phyloP scores from a whole-genome alignment of 2,888 invertebrate species.

The Pocota personata region DNA sequence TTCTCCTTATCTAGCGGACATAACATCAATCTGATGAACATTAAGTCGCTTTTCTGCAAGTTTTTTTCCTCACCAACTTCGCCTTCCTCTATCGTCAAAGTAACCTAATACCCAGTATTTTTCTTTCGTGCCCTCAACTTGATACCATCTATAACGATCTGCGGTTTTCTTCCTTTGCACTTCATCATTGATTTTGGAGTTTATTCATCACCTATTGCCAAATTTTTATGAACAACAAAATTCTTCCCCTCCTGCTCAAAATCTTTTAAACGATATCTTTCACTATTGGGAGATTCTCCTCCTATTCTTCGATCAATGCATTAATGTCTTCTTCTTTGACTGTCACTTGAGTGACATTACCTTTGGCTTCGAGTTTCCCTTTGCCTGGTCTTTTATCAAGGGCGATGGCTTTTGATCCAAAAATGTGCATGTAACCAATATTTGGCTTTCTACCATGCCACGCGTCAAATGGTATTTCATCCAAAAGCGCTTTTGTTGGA shows the following conservation, averaged over 20 bases:
- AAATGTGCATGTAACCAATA: conserved; percentile 16
- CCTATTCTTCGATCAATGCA: neutral
- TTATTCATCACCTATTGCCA: neutral
- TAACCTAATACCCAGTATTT: neutral
- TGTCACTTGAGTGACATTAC: neutral
- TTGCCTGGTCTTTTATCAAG: conserved; percentile 12
- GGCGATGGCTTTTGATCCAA: conserved; percentile 25
- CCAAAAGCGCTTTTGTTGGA: conserved; percentile 5
- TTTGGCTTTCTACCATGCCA: conserved; percentile 41
- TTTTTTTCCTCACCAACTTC: neutral
- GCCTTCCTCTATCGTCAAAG: neutral
- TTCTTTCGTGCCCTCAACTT: too few relatives aligned
- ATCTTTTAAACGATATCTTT: neutral
- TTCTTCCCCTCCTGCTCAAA: neutral
- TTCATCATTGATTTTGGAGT: neutral
- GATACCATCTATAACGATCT: too few relatives aligned
- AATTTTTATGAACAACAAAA: neutral
- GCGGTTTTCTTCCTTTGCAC: too few relatives aligned
- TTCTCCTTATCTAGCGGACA: conserved; percentile 23
- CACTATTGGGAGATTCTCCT: too few relatives aligned
- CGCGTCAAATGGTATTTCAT: conserved; percentile 33
- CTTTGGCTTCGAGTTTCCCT: conserved; percentile 37
- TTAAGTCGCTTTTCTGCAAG: neutral
- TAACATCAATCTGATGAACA: conserved; percentile 24
- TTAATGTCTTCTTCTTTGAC: neutral